These are phyloP conservation scores for Phyllostomus discolor DNA, from an alignment of 2,113 vertebrate genomes.

Conservation along the genomic window DNA sequence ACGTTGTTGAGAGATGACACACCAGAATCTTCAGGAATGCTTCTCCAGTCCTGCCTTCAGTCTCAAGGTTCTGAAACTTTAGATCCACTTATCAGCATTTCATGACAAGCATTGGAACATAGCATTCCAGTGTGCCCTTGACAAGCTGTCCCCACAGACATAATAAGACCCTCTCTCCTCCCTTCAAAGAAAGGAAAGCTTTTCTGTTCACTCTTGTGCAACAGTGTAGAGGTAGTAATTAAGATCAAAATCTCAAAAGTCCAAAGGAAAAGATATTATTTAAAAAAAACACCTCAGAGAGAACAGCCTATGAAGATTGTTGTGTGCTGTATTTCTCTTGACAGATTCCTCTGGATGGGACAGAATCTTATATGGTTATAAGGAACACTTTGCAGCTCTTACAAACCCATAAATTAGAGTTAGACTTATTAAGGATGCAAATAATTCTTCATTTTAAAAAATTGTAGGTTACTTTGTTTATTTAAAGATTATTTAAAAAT, in stretches of 20 bases:
- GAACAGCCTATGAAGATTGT: neutral
- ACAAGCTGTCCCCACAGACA: neutral
- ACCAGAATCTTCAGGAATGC: neutral
- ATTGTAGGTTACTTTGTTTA: neutral
- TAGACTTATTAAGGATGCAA: conserved; percentile 5
- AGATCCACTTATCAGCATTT: neutral
- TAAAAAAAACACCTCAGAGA: neutral
- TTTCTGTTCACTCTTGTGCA: neutral
- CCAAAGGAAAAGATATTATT: neutral
- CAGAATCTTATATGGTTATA: neutral
- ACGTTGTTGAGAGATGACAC: neutral
- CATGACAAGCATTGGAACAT: neutral
- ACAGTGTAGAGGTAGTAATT: neutral
- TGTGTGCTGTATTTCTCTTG: neutral
- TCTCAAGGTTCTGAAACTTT: neutral
- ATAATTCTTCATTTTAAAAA: neutral
- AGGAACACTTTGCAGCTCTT: neutral
- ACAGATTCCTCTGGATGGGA: neutral
- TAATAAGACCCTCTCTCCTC: neutral
- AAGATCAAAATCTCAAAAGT: neutral
- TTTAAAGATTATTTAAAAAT: neutral
- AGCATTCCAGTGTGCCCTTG: neutral
- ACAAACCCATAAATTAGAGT: neutral
- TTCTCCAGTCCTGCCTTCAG: neutral
- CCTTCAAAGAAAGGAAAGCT: neutral